A percentile compares a stretch with the other conserved stretches of the same genome.
phyloP scores from a whole-genome alignment of 1,140 invertebrate genomes.

The Glomeris maerens region DNA sequence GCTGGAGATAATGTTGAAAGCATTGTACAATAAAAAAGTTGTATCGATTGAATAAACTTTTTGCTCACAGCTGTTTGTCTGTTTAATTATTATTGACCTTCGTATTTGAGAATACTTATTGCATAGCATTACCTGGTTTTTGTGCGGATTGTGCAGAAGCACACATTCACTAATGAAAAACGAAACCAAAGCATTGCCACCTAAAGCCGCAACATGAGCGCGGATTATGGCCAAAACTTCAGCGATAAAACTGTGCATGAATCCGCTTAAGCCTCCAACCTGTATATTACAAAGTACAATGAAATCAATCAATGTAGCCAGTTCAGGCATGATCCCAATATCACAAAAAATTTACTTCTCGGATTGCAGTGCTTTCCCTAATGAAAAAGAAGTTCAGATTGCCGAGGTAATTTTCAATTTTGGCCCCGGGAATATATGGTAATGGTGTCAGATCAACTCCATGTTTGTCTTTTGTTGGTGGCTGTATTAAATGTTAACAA shows the following conservation, averaged over 20 bases:
- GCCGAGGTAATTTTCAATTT: constrained; percentile 70
- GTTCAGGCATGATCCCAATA: too few relatives aligned
- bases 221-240: constrained; percentile 81
- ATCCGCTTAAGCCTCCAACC: constrained; percentile 77
- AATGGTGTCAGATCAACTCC: constrained; percentile 75
- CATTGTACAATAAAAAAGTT: not conserved
- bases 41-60: constrained; percentile 1
- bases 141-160: constrained; percentile 79
- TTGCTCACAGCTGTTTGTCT: not conserved
- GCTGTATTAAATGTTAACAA: too few relatives aligned
- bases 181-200: constrained; percentile 86
- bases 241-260: constrained; percentile 82
- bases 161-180: constrained; percentile 86
- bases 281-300: constrained; percentile 24
- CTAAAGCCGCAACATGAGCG: constrained; percentile 81
- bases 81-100: constrained; percentile 2
- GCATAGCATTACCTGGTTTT: constrained; percentile 65
- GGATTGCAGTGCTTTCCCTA: constrained; percentile 76
- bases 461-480: too few relatives aligned
- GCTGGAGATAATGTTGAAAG: constrained; percentile 1
- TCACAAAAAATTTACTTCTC: constrained; percentile 46
- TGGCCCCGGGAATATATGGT: constrained; percentile 60
- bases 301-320: too few relatives aligned
- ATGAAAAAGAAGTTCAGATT: constrained; percentile 94
- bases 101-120: not conserved